Percentiles rank a stretch among this genome's conserved stretches.
Evolutionary conservation across 2,113 vertebrate genomes (phyloP).

Genomic region (Xerus inauris): DNA sequence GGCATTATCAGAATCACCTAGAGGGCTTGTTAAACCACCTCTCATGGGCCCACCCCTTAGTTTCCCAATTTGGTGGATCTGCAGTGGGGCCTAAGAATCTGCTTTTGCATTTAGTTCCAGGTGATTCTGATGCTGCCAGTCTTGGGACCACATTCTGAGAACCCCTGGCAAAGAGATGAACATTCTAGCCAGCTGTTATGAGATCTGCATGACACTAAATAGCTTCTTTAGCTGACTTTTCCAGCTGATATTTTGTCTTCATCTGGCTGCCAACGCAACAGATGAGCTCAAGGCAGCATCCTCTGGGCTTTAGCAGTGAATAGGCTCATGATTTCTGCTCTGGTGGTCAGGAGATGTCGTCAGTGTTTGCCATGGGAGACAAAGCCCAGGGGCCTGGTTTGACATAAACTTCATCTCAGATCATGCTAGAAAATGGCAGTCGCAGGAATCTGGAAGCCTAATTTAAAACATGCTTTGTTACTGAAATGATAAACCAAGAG

Average conservation of each 20-base stretch:
- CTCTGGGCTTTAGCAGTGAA: not conserved
- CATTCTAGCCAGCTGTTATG: not conserved
- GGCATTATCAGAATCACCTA: not conserved
- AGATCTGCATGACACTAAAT: not conserved
- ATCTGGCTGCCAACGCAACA: not conserved
- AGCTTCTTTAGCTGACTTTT: not conserved
- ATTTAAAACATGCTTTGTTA: not conserved
- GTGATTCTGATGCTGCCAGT: not conserved
- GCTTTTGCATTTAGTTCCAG: not conserved
- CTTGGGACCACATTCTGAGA: not conserved
- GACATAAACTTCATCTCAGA: not conserved
- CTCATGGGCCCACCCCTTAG: not conserved
- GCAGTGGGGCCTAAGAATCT: not conserved
- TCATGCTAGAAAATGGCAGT: not conserved
- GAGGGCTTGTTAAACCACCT: not conserved
- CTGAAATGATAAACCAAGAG: slow-evolving; percentile 1
- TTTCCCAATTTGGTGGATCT: not conserved
- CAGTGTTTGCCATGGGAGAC: not conserved
- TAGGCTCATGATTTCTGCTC: not conserved
- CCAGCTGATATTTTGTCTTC: not conserved
- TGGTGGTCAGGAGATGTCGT: not conserved
- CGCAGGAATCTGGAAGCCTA: not conserved
- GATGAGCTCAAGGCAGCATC: not conserved
- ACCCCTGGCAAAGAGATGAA: not conserved
- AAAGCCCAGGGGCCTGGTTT: not conserved